Conservation (phyloP, 1,140 invertebrate species). For the Eciton burchellii region DNA sequence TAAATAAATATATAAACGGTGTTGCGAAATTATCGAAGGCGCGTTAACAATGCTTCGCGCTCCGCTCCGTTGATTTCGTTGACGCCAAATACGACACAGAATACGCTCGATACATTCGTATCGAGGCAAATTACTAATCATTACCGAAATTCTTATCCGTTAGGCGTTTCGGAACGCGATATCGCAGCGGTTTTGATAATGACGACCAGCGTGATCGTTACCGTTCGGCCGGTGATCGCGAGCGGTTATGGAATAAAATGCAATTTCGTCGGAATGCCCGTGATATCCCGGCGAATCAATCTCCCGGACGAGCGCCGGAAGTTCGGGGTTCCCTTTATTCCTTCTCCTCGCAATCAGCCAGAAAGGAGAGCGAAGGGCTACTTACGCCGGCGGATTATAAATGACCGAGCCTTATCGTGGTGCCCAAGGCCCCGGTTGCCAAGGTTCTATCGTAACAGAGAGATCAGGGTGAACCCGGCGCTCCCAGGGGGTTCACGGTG, state of each 20-base stretch:
- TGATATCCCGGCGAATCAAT: conserved; percentile 59
- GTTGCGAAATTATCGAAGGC: too few species aligned
- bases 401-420: conserved; percentile 79
- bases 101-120: too few species aligned
- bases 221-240: not conserved
- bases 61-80: too few species aligned
- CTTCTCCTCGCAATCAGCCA: conserved; percentile 63
- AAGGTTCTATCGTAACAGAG: conserved; percentile 77
- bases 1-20: too few species aligned
- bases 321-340: conserved; percentile 69
- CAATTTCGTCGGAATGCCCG: conserved; percentile 62
- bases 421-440: conserved; percentile 73
- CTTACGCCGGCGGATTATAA: conserved; percentile 79
- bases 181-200: conserved; percentile 3
- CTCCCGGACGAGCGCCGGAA: conserved; percentile 63
- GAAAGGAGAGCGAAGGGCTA: conserved; percentile 67
- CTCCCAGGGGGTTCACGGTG: conserved; percentile 79
- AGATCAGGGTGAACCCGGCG: conserved; percentile 75
- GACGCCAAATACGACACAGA: too few species aligned
- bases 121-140: too few species aligned
- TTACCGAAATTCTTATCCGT: too few species aligned
- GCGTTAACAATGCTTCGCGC: too few species aligned
- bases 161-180: conserved; percentile 1
- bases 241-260: conserved; percentile 54
- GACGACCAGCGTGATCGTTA: not conserved